Evolutionary conservation across 2,113 vertebrate genomes (phyloP), one percentile per base, ranked within the genome.

Genomic region (Esox niger): DNA sequence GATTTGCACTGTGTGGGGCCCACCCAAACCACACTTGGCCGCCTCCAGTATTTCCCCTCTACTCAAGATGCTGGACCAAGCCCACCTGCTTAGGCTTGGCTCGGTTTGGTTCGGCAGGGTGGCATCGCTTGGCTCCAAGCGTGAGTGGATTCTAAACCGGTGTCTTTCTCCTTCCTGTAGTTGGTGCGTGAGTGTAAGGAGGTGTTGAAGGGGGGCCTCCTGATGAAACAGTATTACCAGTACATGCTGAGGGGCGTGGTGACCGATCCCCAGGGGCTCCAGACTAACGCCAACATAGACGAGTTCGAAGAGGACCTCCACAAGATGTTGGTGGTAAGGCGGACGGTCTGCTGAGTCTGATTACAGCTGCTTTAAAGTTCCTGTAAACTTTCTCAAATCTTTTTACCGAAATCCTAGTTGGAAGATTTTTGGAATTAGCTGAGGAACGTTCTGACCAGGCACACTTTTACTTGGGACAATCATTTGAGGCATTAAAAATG

Each of bases 221-320:
- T 99, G 70, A 98, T 99, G 97, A 99, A 98, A 88, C 97, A 97
- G 91, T 98, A 99, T 87, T 98, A 99, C 86, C 97, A 98, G 89
- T 98, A 95, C 82, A 98, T 98, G 97, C 90, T 98, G 74, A 89
- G 88, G 0, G 93, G 92, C 15, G 93, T 96, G 15, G 91, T 94
- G 33, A 90, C 88, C 7, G 91, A 91, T 67, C 87, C 88, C 43
- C 89, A 91, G 82, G 90, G 90, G 57, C 82, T 92, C 57, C 92
- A 94, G 83, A 91, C 93, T 71, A 87, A 95, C 71, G 93, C 91
- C 84, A 95, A 96, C 85, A 98, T 98, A 35, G 97, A 99, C n/a
- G 93, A 96, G 66, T 99, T 99, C 57, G 95, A 99, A 80, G 97
- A 98, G 78, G 97, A 99, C 67, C 92, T 99, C 46, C 97, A 98